Evolutionary conservation across 2,113 vertebrate genomes (phyloP).

Genomic region (Hippopotamus amphibius): DNA sequence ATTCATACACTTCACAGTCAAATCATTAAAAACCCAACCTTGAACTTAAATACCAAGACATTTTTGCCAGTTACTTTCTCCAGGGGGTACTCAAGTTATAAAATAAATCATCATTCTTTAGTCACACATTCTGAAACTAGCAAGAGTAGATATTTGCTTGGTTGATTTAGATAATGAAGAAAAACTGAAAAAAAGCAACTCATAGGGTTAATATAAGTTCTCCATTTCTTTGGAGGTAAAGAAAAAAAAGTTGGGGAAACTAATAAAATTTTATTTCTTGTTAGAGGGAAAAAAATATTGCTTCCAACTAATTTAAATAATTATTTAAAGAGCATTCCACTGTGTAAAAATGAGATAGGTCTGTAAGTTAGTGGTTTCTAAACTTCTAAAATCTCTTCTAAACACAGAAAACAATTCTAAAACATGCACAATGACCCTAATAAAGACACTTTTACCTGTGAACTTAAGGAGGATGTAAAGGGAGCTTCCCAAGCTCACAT

Average conservation of each 20-base stretch:
- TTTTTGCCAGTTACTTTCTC: slow-evolving; percentile 35
- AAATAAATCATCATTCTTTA: slow-evolving; percentile 45
- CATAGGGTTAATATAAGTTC: neutral
- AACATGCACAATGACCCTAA: neutral
- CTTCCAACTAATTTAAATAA: slow-evolving; percentile 18
- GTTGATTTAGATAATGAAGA: slow-evolving; percentile 53
- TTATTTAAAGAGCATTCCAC: slow-evolving; percentile 21
- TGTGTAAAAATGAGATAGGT: neutral
- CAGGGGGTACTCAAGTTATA: neutral
- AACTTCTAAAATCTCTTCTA: neutral
- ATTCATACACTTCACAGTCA: neutral
- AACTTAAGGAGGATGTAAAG: neutral
- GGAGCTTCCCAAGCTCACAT: too few relatives aligned
- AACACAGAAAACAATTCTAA: slow-evolving; percentile 14
- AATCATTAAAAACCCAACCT: neutral
- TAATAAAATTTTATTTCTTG: neutral
- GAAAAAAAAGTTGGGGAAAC: neutral
- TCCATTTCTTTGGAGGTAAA: slow-evolving; percentile 6
- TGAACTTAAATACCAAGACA: slow-evolving; percentile 17
- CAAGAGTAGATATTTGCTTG: slow-evolving; percentile 23
- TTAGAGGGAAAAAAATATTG: neutral
- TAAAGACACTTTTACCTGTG: neutral
- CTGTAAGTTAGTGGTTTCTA: neutral
- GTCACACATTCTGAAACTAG: neutral
- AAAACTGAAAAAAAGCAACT: neutral